phyloP scores from a whole-genome alignment of 2,888 invertebrate genomes.

The Glomeris marginata region DNA sequence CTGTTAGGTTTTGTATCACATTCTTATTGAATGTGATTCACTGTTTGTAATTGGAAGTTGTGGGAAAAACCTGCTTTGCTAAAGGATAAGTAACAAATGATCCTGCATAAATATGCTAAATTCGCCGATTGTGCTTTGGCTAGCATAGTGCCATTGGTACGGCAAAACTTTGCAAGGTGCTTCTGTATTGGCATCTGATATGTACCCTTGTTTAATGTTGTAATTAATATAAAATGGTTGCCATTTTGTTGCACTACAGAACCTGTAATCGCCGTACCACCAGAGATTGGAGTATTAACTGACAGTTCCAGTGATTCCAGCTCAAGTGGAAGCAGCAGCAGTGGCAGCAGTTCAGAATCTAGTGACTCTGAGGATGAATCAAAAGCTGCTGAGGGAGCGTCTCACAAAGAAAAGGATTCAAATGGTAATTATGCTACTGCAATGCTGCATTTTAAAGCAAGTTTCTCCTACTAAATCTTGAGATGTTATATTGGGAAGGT shows the following conservation, averaged over 20 bases:
- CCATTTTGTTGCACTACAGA: not conserved
- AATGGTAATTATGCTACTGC: not conserved
- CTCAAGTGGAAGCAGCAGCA: constrained; percentile 18
- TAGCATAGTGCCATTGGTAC: no score
- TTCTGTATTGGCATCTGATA: no score
- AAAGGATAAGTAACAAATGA: not conserved
- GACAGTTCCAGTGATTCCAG: constrained; percentile 30
- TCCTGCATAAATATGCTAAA: not conserved
- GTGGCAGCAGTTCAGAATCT: constrained; percentile 25
- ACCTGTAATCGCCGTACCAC: not conserved
- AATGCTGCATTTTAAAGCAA: not conserved
- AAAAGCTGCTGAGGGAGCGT: constrained; percentile 1
- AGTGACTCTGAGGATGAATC: constrained; percentile 32
- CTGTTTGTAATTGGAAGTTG: no score
- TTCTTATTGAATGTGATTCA: no score
- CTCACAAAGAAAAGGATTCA: constrained; percentile 3
- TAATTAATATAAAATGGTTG: no score
- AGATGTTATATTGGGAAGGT: no score
- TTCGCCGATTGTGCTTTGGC: not conserved
- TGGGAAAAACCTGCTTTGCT: no score
- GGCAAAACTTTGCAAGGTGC: no score
- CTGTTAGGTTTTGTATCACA: no score
- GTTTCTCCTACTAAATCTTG: no score
- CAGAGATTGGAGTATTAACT: constrained; percentile 22
- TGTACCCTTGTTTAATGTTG: no score